phyloP scores from a whole-genome alignment of 2,888 invertebrate species.

The Nomada hirtipes region DNA sequence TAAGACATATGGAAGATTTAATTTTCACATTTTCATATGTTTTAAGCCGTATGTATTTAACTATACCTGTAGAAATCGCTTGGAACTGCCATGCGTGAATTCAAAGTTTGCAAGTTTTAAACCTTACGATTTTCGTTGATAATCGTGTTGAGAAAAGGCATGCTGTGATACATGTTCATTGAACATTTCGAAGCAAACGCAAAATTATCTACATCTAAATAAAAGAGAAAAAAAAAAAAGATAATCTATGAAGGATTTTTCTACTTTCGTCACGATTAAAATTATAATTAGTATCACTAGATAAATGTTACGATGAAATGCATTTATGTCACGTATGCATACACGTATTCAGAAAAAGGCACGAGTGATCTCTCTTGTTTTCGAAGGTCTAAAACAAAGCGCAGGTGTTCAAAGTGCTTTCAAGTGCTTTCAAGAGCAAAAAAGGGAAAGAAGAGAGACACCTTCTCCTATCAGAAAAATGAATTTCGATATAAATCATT shows the following conservation, averaged over 20 bases:
- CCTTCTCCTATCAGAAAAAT: conserved; percentile 40
- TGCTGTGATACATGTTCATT: conserved; percentile 68
- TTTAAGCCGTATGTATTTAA: conserved; percentile 15
- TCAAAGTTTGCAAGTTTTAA: not conserved
- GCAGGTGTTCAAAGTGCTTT: conserved; percentile 52
- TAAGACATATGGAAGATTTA: conserved; percentile 8
- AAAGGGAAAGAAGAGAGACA: not conserved
- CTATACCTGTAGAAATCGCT: conserved; percentile 8
- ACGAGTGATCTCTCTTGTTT: conserved; percentile 49
- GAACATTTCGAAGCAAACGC: conserved; percentile 43
- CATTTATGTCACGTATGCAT: conserved; percentile 39
- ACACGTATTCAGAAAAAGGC: conserved; percentile 31
- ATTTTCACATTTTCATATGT: conserved; percentile 9
- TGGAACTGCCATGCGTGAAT: not conserved
- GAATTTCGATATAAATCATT: conserved; percentile 59
- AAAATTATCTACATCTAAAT: conserved; percentile 50
- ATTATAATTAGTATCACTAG: conserved; percentile 43
- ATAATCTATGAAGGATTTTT: conserved; percentile 61
- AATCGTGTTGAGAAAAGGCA: conserved; percentile 65
- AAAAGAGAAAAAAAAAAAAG: conserved; percentile 35
- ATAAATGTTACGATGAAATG: conserved; percentile 34
- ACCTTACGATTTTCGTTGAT: conserved; percentile 9
- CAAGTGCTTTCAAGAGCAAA: too few species aligned
- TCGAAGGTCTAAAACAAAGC: conserved; percentile 46
- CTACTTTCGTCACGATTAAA: conserved; percentile 60